A percentile compares a stretch with the other conserved stretches of the same genome.
Evolutionary conservation across 1,140 invertebrate species (phyloP).

Genomic region (Pachypeltis micranthus): DNA sequence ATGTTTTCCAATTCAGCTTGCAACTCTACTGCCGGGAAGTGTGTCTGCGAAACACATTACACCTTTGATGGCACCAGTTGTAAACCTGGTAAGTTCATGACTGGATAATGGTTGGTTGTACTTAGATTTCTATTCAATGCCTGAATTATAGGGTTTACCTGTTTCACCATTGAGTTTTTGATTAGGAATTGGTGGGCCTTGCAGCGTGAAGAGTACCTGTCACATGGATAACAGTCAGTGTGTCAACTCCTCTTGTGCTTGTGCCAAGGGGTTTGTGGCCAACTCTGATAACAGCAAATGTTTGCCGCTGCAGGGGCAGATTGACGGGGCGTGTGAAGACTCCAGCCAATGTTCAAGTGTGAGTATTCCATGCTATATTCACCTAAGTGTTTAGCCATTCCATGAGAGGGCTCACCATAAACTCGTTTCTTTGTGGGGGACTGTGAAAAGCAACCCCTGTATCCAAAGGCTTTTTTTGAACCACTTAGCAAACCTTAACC

Average conservation of each 20-base stretch:
- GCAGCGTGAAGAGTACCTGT: not conserved
- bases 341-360: slow-evolving; percentile 15
- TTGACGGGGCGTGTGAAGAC: not conserved
- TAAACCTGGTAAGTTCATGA: slow-evolving; percentile 7
- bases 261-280: not conserved
- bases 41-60: slow-evolving; percentile 24
- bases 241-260: not conserved
- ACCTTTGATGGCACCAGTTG: not conserved
- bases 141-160: not conserved
- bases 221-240: not conserved
- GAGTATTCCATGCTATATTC: too few relatives aligned
- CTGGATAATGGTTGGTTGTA: not conserved
- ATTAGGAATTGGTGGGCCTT: slow-evolving; percentile 14
- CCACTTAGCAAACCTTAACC: not conserved
- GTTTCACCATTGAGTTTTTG: not conserved
- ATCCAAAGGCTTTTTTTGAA: not conserved
- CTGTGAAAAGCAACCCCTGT: not conserved
- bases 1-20: slow-evolving; percentile 20
- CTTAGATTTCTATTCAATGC: not conserved
- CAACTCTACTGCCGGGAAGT: slow-evolving; percentile 8
- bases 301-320: not conserved
- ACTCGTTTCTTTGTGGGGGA: not conserved
- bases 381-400: too few relatives aligned
- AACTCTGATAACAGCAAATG: not conserved
- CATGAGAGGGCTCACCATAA: too few relatives aligned